Evolutionary conservation across 1,140 invertebrate species (phyloP).

Genomic region (Scaptomyza pallida): DNA sequence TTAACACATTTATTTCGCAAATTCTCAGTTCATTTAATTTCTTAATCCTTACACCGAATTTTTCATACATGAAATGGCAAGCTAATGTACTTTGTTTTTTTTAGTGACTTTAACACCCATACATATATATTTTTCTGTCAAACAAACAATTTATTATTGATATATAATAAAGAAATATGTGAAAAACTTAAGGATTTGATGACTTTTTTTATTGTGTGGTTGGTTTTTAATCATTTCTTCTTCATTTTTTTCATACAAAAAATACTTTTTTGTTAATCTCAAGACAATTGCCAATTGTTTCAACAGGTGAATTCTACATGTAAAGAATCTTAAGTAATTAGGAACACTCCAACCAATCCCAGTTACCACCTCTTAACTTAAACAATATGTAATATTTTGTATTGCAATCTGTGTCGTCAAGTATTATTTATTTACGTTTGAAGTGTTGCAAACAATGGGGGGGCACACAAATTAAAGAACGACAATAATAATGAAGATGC

Average conservation of each 20-base stretch:
- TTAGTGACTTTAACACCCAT: not conserved
- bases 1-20: conserved; percentile 51
- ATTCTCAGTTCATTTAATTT: conserved; percentile 40
- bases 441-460: conserved; percentile 69
- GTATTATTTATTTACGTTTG: conserved; percentile 57
- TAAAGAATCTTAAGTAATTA: not conserved
- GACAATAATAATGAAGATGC: conserved; percentile 69
- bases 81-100: conserved; percentile 15
- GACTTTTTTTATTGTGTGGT: too few species aligned
- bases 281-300: too few species aligned
- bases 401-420: conserved; percentile 1
- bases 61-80: conserved; percentile 8
- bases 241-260: too few species aligned
- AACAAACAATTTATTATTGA: conserved; percentile 32
- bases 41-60: conserved; percentile 7
- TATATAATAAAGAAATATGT: conserved; percentile 41
- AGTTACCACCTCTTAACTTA: not conserved
- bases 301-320: too few species aligned
- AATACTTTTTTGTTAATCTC: too few species aligned
- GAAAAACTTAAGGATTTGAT: conserved; percentile 5
- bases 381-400: conserved; percentile 42
- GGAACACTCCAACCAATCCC: too few species aligned
- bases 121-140: conserved; percentile 15
- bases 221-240: too few species aligned
- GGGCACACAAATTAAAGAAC: conserved; percentile 75